Percentiles rank a stretch among this genome's conserved stretches.
Conservation (phyloP, 1,140 invertebrate genomes). For the Caerostris darwini region DNA sequence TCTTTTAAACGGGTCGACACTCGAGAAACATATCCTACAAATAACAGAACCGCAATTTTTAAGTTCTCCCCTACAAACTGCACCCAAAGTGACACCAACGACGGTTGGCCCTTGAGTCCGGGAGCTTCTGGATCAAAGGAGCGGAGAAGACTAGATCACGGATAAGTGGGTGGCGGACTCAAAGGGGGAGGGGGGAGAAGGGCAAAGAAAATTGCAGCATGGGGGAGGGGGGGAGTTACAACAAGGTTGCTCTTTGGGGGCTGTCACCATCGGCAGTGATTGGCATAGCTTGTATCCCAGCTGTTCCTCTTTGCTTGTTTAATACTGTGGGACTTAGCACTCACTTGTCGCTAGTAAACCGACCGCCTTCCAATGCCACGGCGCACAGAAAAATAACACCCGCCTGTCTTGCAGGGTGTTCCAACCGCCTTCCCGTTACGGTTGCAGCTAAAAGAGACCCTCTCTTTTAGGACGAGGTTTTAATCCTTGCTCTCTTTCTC, state of each 20-base stretch:
- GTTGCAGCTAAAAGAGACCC: neutral
- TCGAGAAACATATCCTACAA: neutral
- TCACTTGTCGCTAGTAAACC: conserved; percentile 66
- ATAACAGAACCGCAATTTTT: conserved; percentile 25
- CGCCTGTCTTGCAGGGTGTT: conserved; percentile 42
- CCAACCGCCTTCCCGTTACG: conserved; percentile 36
- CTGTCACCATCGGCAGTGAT: conserved; percentile 68
- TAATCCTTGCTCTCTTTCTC: conserved; percentile 16
- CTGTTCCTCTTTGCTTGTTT: conserved; percentile 58
- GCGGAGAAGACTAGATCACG: conserved; percentile 60
- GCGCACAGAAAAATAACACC: conserved; percentile 66
- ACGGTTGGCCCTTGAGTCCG: conserved; percentile 34
- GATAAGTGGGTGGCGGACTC: conserved; percentile 44
- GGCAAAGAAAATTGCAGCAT: conserved; percentile 9
- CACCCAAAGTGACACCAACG: conserved; percentile 64
- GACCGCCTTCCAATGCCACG: conserved; percentile 27
- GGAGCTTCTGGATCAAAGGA: conserved; percentile 70
- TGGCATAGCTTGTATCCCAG: conserved; percentile 57
- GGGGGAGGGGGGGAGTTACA: neutral
- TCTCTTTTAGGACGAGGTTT: conserved; percentile 30
- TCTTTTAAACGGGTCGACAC: neutral
- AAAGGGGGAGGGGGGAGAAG: conserved; percentile 18
- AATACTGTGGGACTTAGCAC: conserved; percentile 56
- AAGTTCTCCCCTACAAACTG: neutral
- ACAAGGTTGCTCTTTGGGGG: conserved; percentile 33